These are phyloP conservation scores for Psittacara wagleri DNA, from an alignment of 2,113 vertebrate species.

Conservation along the genomic window DNA sequence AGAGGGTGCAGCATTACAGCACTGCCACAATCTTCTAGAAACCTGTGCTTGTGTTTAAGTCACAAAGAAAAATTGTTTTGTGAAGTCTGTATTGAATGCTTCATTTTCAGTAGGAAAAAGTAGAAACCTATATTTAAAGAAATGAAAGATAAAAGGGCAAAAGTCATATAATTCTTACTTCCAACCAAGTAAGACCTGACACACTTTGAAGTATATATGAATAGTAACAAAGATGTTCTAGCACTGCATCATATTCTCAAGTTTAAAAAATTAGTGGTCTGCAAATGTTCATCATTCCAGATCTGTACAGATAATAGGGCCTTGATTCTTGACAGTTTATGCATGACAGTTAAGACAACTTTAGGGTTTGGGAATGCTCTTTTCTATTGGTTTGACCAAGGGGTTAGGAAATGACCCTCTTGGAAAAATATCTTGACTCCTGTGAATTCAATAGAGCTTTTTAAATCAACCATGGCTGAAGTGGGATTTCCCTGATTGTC, in stretches of 20 bases:
- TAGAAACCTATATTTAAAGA: neutral
- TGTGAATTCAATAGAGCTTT: neutral
- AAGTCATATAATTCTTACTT: neutral
- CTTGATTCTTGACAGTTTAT: neutral
- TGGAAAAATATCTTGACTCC: neutral
- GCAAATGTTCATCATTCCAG: neutral
- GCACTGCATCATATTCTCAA: neutral
- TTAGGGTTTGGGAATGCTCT: neutral
- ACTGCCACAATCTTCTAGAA: neutral
- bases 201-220: neutral
- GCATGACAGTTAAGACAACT: neutral
- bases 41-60: neutral
- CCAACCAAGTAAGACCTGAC: neutral
- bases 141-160: neutral
- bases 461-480: neutral
- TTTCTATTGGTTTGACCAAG: neutral
- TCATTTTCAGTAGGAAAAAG: neutral
- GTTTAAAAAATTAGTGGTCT: neutral
- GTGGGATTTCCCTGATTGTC: neutral
- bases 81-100: neutral
- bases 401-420: neutral
- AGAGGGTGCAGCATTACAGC: neutral
- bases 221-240: neutral
- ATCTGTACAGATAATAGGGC: neutral
- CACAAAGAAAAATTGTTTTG: neutral